These are phyloP conservation scores for Sporophila hypoxantha DNA, from an alignment of 2,113 vertebrate genomes.

Conservation along the genomic window DNA sequence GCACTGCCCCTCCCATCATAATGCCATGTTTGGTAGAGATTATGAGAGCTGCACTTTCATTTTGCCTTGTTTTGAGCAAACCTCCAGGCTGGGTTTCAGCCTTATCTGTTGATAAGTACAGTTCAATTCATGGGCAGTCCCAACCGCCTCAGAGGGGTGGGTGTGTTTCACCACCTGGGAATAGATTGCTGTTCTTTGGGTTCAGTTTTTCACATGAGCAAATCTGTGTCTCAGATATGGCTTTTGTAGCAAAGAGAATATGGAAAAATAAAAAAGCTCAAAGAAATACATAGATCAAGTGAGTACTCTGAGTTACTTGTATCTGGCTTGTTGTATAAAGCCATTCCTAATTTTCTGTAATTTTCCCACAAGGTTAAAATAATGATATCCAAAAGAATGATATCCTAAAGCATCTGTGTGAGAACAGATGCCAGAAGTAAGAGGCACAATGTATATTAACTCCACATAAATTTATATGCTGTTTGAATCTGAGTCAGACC, in stretches of 20 bases:
- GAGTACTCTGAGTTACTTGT: neutral
- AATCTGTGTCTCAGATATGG: neutral
- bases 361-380: constrained; percentile 14
- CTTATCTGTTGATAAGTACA: neutral
- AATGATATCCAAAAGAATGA: neutral
- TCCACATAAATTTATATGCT: neutral
- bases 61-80: neutral
- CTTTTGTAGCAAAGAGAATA: neutral
- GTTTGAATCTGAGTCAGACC: neutral
- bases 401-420: neutral
- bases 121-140: neutral
- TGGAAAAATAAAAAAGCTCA: neutral
- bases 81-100: neutral
- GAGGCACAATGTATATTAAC: neutral
- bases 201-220: neutral
- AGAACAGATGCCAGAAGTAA: neutral
- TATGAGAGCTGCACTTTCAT: neutral
- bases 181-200: neutral
- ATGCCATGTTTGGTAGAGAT: neutral
- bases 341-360: neutral
- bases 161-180: neutral
- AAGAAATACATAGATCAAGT: neutral
- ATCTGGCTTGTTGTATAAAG: neutral
- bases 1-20: neutral
- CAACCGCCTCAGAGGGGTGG: fast-evolving